Evolutionary conservation across 2,888 invertebrate genomes (phyloP), one percentile per base, ranked within the genome.

Genomic region (Bombylius major): DNA sequence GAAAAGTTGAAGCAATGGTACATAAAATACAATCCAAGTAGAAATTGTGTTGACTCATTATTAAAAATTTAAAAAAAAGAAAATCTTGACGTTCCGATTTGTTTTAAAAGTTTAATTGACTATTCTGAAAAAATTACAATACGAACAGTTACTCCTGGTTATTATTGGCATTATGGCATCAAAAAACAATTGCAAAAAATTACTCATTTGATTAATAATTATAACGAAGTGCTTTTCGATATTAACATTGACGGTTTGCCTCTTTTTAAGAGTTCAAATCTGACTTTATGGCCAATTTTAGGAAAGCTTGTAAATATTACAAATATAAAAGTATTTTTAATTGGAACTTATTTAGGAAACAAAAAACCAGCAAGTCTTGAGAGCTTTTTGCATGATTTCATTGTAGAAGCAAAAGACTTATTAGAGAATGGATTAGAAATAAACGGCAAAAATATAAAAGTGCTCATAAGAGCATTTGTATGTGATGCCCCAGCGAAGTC

Each of bases 231-330:
- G 5, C 3, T 42, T 31, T 23, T 44, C n/a, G n/a, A n/a, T n/a
- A n/a, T n/a, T n/a, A n/a, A n/a, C n/a, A n/a, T n/a, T n/a, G n/a
- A n/a, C n/a, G n/a, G n/a, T n/a, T n/a, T n/a, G n/a, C n/a, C n/a
- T n/a, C n/a, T n/a, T n/a, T n/a, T n/a, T n/a, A n/a, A 6, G 44
- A 52, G 52, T 45, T 45, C 52, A 13, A 11, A 31, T 5, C 44
- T 23, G 36, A 51, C 31, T n/a, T 12, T 48, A n/a, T 52, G 52
- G 47, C 53, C 53, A 32, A 53, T 53, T 39, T 31, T 49, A 34
- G 54, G 32, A 42, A 54, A 54, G 32, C 11, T 54, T 32, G 39
- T 49, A 23, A 54, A 49, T 49, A 42, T 42, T 31, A 7, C 0
- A 49, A 42, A 48, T 49, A 12, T 54, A 49, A 49, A 49, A 54